Conservation (phyloP, 2,888 invertebrate species). For the Macrosiphum euphorbiae region DNA sequence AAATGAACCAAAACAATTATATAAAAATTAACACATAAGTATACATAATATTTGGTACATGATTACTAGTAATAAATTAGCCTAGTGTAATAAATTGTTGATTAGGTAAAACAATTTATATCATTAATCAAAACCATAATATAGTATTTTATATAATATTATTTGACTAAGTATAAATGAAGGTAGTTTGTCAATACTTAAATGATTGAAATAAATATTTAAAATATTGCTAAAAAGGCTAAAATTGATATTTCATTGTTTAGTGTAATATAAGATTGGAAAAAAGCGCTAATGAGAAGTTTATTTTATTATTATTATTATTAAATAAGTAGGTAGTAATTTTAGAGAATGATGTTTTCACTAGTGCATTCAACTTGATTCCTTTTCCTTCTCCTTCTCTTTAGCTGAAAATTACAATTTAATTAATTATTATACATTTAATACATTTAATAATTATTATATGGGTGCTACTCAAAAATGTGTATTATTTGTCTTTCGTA, state of each 20-base stretch:
- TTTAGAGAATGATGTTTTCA: slow-evolving; percentile 23
- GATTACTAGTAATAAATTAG: slow-evolving; percentile 52
- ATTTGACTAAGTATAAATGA: slow-evolving; percentile 48
- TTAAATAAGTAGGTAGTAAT: slow-evolving; percentile 63
- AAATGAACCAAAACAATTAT: slow-evolving; percentile 55
- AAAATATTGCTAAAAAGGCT: slow-evolving; percentile 54
- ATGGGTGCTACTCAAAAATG: not conserved
- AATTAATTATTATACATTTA: not conserved
- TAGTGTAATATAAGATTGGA: slow-evolving; percentile 45
- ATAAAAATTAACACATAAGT: slow-evolving; percentile 56
- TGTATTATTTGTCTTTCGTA: not conserved
- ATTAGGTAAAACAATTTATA: slow-evolving; percentile 43
- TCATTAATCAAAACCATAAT: slow-evolving; percentile 41
- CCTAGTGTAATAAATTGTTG: slow-evolving; percentile 35
- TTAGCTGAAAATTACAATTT: slow-evolving; percentile 47
- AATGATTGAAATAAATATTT: slow-evolving; percentile 50
- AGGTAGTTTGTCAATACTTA: slow-evolving; percentile 21
- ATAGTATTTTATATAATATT: slow-evolving; percentile 28
- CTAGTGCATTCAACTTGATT: slow-evolving; percentile 58
- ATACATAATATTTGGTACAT: slow-evolving; percentile 64
- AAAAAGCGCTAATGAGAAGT: slow-evolving; percentile 58
- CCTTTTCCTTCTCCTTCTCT: slow-evolving; percentile 60
- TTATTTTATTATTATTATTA: slow-evolving; percentile 50
- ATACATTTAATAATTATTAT: not conserved
- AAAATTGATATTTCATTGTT: slow-evolving; percentile 36